These are phyloP conservation scores for Athene cunicularia DNA, from an alignment of 2,113 vertebrate genomes.

Conservation along the genomic window DNA sequence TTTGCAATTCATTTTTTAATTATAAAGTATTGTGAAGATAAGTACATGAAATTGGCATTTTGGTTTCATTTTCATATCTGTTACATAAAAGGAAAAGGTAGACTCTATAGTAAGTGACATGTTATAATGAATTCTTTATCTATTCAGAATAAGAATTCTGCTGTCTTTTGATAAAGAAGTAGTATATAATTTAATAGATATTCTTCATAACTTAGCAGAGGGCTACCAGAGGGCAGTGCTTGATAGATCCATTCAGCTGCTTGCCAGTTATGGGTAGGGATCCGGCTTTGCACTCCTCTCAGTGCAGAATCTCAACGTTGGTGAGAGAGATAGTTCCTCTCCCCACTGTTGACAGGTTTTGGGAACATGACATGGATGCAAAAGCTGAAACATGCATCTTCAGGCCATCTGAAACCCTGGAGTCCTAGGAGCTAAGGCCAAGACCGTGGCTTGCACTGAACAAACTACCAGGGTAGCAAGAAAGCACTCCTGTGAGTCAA, in stretches of 20 bases:
- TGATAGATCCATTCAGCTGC: neutral
- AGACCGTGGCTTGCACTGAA: accelerated
- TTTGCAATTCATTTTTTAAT: slow-evolving; percentile 12
- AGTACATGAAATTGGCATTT: neutral
- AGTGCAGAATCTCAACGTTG: neutral
- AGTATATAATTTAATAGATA: neutral
- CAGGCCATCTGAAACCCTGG: neutral
- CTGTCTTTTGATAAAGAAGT: neutral
- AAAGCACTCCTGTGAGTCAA: neutral
- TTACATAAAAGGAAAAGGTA: neutral
- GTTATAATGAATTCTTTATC: neutral
- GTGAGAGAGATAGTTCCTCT: neutral
- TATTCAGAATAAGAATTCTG: neutral
- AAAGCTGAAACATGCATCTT: neutral
- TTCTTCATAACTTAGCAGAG: neutral
- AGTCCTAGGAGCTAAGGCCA: neutral
- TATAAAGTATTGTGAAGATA: slow-evolving; percentile 10
- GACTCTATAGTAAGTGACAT: neutral
- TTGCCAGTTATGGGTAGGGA: neutral
- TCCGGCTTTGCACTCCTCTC: neutral
- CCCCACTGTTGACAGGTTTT: neutral
- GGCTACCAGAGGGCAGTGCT: neutral
- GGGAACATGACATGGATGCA: neutral
- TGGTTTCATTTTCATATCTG: neutral
- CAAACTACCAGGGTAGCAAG: neutral